Conservation (phyloP, 2,797 vertebrate species). For the Strix occidentalis region DNA sequence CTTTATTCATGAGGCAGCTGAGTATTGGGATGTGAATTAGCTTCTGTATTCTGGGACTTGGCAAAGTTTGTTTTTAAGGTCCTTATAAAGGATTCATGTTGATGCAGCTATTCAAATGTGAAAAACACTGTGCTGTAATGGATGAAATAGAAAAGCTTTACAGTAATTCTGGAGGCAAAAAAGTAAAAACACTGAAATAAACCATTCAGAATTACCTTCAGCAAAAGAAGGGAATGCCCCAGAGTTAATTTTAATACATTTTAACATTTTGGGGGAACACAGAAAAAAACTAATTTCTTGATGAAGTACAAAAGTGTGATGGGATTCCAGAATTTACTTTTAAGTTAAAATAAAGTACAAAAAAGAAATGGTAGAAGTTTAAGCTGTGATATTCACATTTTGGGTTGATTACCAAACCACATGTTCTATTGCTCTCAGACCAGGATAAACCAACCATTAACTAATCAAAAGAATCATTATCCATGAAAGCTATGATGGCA, state of each 20-base stretch:
- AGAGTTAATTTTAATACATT: slow-evolving; percentile 59
- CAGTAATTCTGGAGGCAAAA: slow-evolving; percentile 76
- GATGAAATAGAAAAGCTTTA: slow-evolving; percentile 81
- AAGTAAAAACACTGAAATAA: slow-evolving; percentile 78
- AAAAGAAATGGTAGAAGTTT: slow-evolving; percentile 55
- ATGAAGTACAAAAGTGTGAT: slow-evolving; percentile 21
- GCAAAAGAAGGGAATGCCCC: slow-evolving; percentile 61
- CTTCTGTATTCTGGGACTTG: slow-evolving; percentile 84
- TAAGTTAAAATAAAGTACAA: slow-evolving; percentile 52
- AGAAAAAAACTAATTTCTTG: slow-evolving; percentile 10
- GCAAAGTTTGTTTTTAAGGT: slow-evolving; percentile 83
- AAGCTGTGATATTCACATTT: slow-evolving; percentile 52
- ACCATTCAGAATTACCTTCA: slow-evolving; percentile 72
- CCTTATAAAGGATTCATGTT: slow-evolving; percentile 84
- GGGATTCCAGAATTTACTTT: slow-evolving; percentile 43
- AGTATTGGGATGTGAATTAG: slow-evolving; percentile 82
- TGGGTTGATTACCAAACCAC: slow-evolving; percentile 64
- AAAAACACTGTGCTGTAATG: slow-evolving; percentile 78
- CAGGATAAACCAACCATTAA: slow-evolving; percentile 71
- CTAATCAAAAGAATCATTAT: slow-evolving; percentile 67
- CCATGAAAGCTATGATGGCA: slow-evolving; percentile 62
- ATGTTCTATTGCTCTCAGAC: slow-evolving; percentile 67
- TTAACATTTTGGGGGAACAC: slow-evolving; percentile 7
- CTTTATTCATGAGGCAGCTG: slow-evolving; percentile 84
- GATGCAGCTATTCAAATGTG: slow-evolving; percentile 83